phyloP scores from a whole-genome alignment of 1,140 invertebrate species.

The Teleogryllus occipitalis region DNA sequence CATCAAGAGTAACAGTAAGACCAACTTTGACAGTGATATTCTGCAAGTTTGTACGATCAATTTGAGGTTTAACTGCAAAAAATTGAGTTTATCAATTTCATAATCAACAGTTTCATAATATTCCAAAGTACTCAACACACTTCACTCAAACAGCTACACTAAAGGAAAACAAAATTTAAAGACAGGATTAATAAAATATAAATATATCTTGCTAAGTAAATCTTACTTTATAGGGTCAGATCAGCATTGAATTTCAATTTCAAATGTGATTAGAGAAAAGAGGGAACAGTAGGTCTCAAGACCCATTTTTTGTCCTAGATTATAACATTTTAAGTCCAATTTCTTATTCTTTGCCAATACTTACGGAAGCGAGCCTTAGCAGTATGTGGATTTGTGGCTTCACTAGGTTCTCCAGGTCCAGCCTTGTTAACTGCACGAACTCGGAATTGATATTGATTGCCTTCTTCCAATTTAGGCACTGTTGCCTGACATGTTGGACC shows the following conservation, averaged over 20 bases:
- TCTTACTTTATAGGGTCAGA: neutral
- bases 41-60: slow-evolving; percentile 84
- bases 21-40: slow-evolving; percentile 81
- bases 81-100: neutral
- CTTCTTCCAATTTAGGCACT: slow-evolving; percentile 84
- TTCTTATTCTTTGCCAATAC: slow-evolving; percentile 33
- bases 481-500: slow-evolving; percentile 71
- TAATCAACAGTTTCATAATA: neutral
- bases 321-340: neutral
- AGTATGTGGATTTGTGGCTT: slow-evolving; percentile 89
- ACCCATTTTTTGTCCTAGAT: neutral
- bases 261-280: neutral
- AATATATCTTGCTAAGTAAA: too few species aligned
- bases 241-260: neutral
- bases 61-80: slow-evolving; percentile 77
- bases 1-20: slow-evolving; percentile 78
- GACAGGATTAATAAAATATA: too few species aligned
- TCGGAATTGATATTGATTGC: slow-evolving; percentile 92
- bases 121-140: neutral
- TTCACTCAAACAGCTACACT: neutral
- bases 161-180: neutral
- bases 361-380: slow-evolving; percentile 86
- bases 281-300: neutral
- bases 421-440: slow-evolving; percentile 93
- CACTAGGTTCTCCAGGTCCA: slow-evolving; percentile 88